Conservation (phyloP, 1,140 invertebrate genomes). For the Antheraea pernyi region DNA sequence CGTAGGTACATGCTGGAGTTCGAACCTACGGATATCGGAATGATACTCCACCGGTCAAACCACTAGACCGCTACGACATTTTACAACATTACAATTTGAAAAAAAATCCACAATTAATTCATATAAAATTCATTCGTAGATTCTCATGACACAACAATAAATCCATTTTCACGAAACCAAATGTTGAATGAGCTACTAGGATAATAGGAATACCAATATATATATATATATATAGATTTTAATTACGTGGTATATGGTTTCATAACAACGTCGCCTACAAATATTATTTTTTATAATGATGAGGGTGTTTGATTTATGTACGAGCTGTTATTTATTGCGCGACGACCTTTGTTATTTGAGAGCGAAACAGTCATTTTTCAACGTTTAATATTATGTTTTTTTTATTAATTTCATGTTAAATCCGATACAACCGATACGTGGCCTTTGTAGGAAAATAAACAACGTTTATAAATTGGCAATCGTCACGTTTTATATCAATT, state of each 20-base stretch:
- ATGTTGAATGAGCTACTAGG: no score
- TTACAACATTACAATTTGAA: no score
- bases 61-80: no score
- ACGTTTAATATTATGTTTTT: neutral
- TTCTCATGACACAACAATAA: no score
- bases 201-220: no score
- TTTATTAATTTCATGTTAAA: neutral
- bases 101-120: no score
- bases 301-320: conserved; percentile 17
- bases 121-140: no score
- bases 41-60: no score
- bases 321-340: conserved; percentile 7
- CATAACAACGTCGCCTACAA: neutral
- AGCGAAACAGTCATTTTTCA: conserved; percentile 1
- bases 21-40: no score
- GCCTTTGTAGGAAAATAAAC: neutral
- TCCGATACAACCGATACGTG: neutral
- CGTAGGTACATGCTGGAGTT: no score
- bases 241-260: neutral
- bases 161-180: no score
- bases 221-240: neutral
- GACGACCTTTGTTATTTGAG: neutral
- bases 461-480: neutral
- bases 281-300: conserved; percentile 40
- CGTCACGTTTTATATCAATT: neutral